Evolutionary conservation across 2,113 vertebrate genomes (phyloP).

Genomic region (Equus quagga): DNA sequence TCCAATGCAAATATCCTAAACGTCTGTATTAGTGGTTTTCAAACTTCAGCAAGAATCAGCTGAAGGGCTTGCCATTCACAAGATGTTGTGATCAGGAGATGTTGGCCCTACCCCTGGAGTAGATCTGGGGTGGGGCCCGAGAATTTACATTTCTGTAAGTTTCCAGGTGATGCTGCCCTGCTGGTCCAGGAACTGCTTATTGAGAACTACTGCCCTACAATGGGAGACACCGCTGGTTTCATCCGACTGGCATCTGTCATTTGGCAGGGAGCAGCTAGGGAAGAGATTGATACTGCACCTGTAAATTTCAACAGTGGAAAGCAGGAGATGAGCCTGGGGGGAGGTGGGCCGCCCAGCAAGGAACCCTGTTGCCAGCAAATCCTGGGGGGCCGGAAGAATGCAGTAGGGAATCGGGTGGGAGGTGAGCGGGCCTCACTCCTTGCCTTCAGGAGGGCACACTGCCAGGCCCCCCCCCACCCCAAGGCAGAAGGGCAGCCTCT

Average conservation of each 20-base stretch:
- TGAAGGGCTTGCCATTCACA: not conserved
- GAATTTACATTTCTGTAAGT: not conserved
- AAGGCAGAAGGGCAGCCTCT: accelerated
- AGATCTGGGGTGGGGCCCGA: not conserved
- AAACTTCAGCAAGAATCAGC: not conserved
- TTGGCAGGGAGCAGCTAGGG: not conserved
- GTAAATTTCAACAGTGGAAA: not conserved
- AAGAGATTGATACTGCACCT: not conserved
- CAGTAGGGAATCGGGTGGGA: not conserved
- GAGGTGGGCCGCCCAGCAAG: accelerated
- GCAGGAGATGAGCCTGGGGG: not conserved
- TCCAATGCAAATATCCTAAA: not conserved
- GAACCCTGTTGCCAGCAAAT: not conserved
- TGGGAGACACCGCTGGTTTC: not conserved
- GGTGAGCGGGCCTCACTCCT: not conserved
- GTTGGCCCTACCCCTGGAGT: not conserved
- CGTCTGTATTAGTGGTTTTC: not conserved
- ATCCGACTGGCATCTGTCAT: not conserved
- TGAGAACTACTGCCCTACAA: not conserved
- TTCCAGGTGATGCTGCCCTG: not conserved
- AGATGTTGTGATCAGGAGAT: not conserved
- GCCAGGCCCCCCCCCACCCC: not conserved
- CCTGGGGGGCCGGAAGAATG: not conserved
- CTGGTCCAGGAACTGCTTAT: too few species aligned
- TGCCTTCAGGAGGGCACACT: not conserved